phyloP scores from a whole-genome alignment of 2,888 invertebrate genomes.

The Petrophora chlorosata region DNA sequence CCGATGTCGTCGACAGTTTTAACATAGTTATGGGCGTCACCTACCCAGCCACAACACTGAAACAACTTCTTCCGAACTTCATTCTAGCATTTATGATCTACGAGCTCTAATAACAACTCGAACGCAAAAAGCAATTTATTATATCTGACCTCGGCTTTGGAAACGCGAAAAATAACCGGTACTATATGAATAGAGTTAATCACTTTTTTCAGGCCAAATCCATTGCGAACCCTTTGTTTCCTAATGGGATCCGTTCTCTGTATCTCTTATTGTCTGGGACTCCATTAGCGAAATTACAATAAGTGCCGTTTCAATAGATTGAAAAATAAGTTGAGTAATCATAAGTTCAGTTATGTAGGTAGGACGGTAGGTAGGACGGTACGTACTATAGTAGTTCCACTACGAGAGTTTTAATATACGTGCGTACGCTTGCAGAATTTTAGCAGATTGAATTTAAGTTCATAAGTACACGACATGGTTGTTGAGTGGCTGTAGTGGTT shows the following conservation, averaged over 20 bases:
- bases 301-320: conserved; percentile 27
- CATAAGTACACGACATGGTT: too few species aligned
- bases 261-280: conserved; percentile 33
- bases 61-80: conserved; percentile 39
- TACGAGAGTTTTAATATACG: not conserved
- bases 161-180: conserved; percentile 30
- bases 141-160: conserved; percentile 26
- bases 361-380: too few species aligned
- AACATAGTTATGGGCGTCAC: conserved; percentile 15
- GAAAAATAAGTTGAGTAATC: conserved; percentile 21
- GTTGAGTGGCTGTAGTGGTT: too few species aligned
- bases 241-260: conserved; percentile 34
- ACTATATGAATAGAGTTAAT: conserved; percentile 32
- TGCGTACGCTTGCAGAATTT: not conserved
- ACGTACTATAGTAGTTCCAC: not conserved
- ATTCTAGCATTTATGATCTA: conserved; percentile 39
- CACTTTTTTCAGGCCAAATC: conserved; percentile 35
- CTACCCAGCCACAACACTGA: conserved; percentile 7
- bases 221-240: conserved; percentile 38
- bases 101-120: conserved; percentile 36
- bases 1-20: conserved; percentile 15
- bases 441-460: conserved; percentile 18
- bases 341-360: not conserved
- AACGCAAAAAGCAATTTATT: conserved; percentile 31
- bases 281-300: conserved; percentile 35